Evolutionary conservation across 1,140 invertebrate genomes (phyloP).

Genomic region (Potamilus streckersoni): DNA sequence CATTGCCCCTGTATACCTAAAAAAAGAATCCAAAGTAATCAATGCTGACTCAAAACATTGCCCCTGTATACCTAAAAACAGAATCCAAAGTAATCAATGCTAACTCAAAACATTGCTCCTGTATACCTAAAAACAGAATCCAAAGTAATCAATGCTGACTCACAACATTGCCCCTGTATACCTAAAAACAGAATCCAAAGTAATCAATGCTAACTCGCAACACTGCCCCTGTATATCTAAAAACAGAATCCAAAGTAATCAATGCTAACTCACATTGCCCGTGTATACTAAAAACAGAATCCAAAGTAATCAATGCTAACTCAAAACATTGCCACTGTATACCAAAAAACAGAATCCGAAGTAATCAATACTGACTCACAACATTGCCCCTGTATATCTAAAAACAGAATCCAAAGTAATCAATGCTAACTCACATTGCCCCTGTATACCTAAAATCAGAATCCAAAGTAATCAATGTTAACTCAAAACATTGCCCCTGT

Average conservation of each 20-base stretch:
- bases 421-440: constrained; percentile 16
- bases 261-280: constrained; percentile 17
- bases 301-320: neutral
- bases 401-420: neutral
- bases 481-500: constrained; percentile 26
- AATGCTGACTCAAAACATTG: constrained; percentile 17
- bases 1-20: constrained; percentile 10
- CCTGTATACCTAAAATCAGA: neutral
- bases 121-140: too few species aligned
- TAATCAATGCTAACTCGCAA: constrained; percentile 15
- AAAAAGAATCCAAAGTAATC: neutral
- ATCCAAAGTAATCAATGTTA: neutral
- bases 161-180: constrained; percentile 26
- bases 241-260: neutral
- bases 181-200: too few species aligned
- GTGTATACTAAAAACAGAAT: too few species aligned
- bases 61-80: constrained; percentile 3
- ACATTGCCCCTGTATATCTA: constrained; percentile 16
- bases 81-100: neutral
- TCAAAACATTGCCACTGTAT: constrained; percentile 25
- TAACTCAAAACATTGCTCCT: constrained; percentile 23
- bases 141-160: neutral
- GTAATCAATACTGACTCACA: constrained; percentile 10
- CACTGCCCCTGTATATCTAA: constrained; percentile 9
- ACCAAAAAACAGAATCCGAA: too few species aligned